phyloP scores from a whole-genome alignment of 2,888 invertebrate genomes.

The Dynastes tityus region DNA sequence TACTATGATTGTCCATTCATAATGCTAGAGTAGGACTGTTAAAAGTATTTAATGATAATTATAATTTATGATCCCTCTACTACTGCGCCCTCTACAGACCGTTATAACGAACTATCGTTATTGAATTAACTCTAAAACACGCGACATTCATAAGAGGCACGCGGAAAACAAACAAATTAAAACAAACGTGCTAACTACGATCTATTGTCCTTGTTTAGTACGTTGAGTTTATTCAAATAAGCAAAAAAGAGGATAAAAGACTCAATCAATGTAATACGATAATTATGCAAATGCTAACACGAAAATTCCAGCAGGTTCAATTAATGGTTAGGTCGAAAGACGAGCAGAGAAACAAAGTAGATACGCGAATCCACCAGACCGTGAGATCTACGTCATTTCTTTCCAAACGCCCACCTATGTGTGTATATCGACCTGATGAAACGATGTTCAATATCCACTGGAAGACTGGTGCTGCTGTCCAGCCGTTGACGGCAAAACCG shows the following conservation, averaged over 20 bases:
- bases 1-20: neutral
- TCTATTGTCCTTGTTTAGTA: conserved; percentile 1
- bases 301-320: conserved; percentile 26
- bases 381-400: conserved; percentile 41
- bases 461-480: conserved; percentile 61
- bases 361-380: conserved; percentile 10
- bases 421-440: conserved; percentile 44
- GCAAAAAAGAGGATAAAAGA: neutral
- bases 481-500: conserved; percentile 57
- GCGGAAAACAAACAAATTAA: conserved; percentile 21
- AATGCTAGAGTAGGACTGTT: neutral
- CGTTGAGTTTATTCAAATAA: neutral
- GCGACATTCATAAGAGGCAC: neutral
- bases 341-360: neutral
- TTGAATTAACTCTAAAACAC: neutral
- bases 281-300: conserved; percentile 38
- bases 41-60: too few species aligned
- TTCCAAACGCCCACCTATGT: conserved; percentile 43
- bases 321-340: conserved; percentile 15
- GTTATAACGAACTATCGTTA: conserved; percentile 4
- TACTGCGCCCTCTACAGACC: conserved; percentile 10
- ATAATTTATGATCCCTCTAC: neutral
- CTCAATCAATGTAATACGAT: conserved; percentile 5
- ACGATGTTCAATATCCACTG: conserved; percentile 47
- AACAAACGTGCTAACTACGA: neutral